Evolutionary conservation across 2,113 vertebrate genomes (phyloP), one percentile per base, ranked within the genome.

Genomic region (Pardalotus punctatus): DNA sequence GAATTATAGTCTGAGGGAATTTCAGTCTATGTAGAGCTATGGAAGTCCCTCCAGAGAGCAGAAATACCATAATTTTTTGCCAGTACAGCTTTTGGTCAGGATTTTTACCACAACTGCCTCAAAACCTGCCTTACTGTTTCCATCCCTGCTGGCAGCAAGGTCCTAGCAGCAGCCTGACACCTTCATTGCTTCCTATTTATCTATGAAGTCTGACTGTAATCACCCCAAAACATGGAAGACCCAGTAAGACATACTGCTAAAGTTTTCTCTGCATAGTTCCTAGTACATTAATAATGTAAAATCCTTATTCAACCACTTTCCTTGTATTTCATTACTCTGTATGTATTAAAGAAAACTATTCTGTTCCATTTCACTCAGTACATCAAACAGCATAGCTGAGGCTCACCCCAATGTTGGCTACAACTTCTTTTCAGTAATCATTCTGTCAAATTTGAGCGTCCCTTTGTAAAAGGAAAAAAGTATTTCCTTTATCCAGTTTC

Each of bases 401-500:
- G 8, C 7, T 13, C 10, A 42, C 10, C 1, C 2, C 15, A 38
- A 0, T 60, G 23, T 22, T 42, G 12, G 18, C 8, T 88, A 35
- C 3, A 58, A 43, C 19, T 45, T 36, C 6, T 82, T 65, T 79
- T 82, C 19, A 53, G 19, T 40, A 33, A 18, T 57, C 12, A 7
- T 60, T 81, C 70, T 54, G 28, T 50, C 31, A 17, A 27, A 51
- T 18, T 29, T 66, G 4, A 48, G 6, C 43, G 9, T 61, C 3
- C 10, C 27, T 88, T 88, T 45, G 25, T 70, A 6, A 56, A 73
- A 69, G 20, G 22, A 28, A 87, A 38, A 64, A 53, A 24, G 0
- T 9, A 12, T 43, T 88, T 65, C 21, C 23, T 67, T 77, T 53
- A 25, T 62, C 4, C 28, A 54, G 12, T 72, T 92, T 71, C 8